Conservation (phyloP, 2,113 vertebrate genomes). For the Aptenodytes patagonicus region DNA sequence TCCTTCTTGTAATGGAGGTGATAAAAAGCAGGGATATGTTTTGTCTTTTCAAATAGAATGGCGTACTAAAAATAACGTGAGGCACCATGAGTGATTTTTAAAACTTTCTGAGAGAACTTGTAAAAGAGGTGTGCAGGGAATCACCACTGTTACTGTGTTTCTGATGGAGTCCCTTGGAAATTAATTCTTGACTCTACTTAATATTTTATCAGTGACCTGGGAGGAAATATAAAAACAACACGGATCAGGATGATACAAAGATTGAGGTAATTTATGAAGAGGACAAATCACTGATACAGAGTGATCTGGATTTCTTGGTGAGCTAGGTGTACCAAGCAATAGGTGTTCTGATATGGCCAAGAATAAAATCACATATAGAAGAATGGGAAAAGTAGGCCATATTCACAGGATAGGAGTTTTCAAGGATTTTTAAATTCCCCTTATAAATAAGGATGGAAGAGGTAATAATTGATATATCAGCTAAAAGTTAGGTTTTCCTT, state of each 20-base stretch:
- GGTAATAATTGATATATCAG: not conserved
- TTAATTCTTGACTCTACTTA: not conserved
- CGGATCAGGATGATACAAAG: not conserved
- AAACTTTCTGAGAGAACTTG: not conserved
- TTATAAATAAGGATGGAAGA: not conserved
- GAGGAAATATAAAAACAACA: not conserved
- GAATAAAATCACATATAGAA: not conserved
- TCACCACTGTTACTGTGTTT: not conserved
- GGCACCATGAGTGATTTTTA: not conserved
- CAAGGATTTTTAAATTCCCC: not conserved
- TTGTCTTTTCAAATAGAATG: not conserved
- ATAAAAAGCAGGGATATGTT: not conserved
- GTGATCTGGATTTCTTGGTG: not conserved
- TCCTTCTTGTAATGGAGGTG: not conserved
- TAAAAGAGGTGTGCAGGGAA: not conserved
- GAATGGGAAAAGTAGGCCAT: not conserved
- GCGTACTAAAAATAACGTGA: not conserved
- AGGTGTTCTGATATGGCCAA: not conserved
- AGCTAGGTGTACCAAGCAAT: not conserved
- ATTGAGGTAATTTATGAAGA: not conserved
- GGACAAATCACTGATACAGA: not conserved
- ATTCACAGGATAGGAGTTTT: not conserved
- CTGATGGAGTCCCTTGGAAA: not conserved
- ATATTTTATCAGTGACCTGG: not conserved
- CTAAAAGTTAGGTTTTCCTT: not conserved